Conservation (phyloP, 2,797 vertebrate species). For the Sylvia borin region DNA sequence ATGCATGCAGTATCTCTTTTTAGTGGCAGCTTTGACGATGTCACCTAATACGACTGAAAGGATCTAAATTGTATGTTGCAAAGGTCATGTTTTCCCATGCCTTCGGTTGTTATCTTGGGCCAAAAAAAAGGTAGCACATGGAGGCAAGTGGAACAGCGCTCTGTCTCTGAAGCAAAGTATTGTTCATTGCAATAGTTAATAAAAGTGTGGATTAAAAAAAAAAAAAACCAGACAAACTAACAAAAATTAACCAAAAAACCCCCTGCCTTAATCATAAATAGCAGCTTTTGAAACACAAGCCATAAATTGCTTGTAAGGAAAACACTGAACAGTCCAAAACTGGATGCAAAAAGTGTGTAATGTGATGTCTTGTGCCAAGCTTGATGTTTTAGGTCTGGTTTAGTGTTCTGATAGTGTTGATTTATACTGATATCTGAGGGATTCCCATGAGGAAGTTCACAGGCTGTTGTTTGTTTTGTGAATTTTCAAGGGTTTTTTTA, state of each 20-base stretch:
- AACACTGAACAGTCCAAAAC: not conserved
- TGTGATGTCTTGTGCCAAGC: not conserved
- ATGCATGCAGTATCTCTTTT: not conserved
- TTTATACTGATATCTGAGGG: not conserved
- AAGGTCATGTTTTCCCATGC: not conserved
- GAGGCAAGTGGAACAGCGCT: not conserved
- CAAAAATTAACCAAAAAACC: accelerated
- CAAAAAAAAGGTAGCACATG: not conserved
- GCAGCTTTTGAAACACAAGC: not conserved
- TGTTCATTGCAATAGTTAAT: not conserved
- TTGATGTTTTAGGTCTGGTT: not conserved
- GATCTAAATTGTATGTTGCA: not conserved
- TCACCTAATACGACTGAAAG: not conserved
- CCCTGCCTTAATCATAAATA: not conserved
- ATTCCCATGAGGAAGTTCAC: not conserved
- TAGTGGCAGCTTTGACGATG: not conserved
- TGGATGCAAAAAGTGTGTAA: no score
- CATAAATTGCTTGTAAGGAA: not conserved
- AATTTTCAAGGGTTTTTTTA: not conserved
- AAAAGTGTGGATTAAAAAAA: not conserved
- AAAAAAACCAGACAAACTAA: not conserved
- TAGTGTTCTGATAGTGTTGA: not conserved
- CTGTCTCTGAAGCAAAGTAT: not conserved
- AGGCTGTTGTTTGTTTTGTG: not conserved
- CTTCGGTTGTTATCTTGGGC: not conserved